Percentiles rank a stretch among this genome's conserved stretches.
phyloP scores from a whole-genome alignment of 2,113 vertebrate genomes.

The Oncorhynchus keta region DNA sequence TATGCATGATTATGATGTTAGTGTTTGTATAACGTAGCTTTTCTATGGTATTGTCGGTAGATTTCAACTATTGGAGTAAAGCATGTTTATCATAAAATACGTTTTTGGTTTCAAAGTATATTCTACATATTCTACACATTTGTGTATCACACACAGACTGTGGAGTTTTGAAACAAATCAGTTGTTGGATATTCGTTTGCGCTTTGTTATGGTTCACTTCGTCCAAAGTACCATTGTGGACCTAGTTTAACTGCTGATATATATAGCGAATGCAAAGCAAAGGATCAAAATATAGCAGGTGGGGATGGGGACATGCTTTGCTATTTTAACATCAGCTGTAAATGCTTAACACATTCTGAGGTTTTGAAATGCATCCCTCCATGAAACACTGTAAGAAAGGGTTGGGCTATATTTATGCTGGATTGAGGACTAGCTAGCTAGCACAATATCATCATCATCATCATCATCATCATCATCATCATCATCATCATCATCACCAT shows the following conservation, averaged over 20 bases:
- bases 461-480: constrained; percentile 1
- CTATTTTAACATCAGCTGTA: constrained; percentile 50
- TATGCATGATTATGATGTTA: background rate
- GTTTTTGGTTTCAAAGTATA: background rate
- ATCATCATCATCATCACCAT: background rate
- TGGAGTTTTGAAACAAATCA: background rate
- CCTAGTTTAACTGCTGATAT: constrained; percentile 6
- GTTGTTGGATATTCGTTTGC: background rate
- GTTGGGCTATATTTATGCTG: constrained; percentile 51
- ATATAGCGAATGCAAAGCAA: constrained; percentile 45
- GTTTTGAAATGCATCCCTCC: constrained; percentile 51
- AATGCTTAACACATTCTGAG: constrained; percentile 41
- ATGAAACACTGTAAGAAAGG: constrained; percentile 31
- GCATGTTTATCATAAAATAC: no score
- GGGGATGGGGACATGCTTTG: constrained; percentile 19
- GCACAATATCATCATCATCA: constrained; percentile 24
- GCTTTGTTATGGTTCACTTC: background rate
- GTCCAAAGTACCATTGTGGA: background rate
- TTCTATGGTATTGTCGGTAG: background rate
- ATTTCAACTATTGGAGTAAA: no score
- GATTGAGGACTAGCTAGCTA: constrained; percentile 25
- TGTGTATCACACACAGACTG: background rate
- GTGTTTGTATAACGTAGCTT: background rate
- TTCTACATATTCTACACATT: background rate
- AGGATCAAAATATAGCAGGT: constrained; percentile 48